phyloP scores from a whole-genome alignment of 92 coral and sea anemone genomes.

The Epizoanthus ramosus region DNA sequence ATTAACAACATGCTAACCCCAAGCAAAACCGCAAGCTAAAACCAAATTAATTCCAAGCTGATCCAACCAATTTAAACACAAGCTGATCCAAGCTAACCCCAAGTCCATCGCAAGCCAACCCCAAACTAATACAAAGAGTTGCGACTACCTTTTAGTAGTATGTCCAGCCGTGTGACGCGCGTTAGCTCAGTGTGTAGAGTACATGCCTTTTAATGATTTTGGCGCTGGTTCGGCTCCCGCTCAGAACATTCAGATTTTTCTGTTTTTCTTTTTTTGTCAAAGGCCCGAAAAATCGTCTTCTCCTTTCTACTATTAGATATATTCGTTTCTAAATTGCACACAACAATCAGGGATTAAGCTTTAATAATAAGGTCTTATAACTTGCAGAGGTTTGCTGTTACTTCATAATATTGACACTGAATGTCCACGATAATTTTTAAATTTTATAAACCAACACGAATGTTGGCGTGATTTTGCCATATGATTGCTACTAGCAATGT shows the following conservation, averaged over 20 bases:
- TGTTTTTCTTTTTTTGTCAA: not conserved
- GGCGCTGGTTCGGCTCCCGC: slow-evolving; percentile 16
- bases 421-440: slow-evolving; percentile 10
- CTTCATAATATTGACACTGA: slow-evolving; percentile 17
- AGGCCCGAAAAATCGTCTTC: not conserved
- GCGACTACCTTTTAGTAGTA: no score
- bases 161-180: no score
- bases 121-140: no score
- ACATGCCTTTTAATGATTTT: not conserved
- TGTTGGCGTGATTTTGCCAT: slow-evolving; percentile 16
- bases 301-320: slow-evolving; percentile 8
- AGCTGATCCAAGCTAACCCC: no score
- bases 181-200: no score
- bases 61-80: no score
- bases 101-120: no score
- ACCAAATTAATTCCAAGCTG: no score
- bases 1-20: no score
- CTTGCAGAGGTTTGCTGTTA: slow-evolving; percentile 15
- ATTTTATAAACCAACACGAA: slow-evolving; percentile 14
- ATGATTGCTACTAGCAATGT: slow-evolving; percentile 14
- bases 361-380: slow-evolving; percentile 8
- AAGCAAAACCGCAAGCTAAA: no score
- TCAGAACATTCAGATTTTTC: slow-evolving; percentile 1
- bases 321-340: slow-evolving; percentile 5
- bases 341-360: slow-evolving; percentile 14